These are phyloP conservation scores for Dunckerocampus dactyliophorus DNA, from an alignment of 2,113 vertebrate species.

Conservation along the genomic window DNA sequence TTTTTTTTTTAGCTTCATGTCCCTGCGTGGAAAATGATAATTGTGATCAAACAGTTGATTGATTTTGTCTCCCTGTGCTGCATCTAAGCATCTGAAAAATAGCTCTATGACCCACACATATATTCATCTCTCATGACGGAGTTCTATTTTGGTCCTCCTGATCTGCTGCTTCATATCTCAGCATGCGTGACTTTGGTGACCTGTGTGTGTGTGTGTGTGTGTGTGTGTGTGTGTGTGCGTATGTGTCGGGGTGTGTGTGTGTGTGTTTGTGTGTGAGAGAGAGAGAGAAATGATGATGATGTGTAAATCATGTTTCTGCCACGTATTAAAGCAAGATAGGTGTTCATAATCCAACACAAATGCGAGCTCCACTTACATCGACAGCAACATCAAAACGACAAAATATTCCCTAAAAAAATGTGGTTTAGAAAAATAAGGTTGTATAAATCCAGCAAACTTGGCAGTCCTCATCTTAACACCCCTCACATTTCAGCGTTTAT, in stretches of 20 bases:
- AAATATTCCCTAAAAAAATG: background rate
- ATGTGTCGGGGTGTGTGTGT: too few relatives aligned
- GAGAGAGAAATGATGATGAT: background rate
- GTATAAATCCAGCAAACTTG: too few relatives aligned
- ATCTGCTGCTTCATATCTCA: slow-evolving; percentile 45
- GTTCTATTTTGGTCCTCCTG: slow-evolving; percentile 60
- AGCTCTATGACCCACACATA: slow-evolving; percentile 47
- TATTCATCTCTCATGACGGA: slow-evolving; percentile 39
- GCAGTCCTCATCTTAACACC: background rate
- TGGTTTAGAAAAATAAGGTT: background rate
- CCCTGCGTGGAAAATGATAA: slow-evolving; percentile 31
- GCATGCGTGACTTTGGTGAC: slow-evolving; percentile 38
- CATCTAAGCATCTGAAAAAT: slow-evolving; percentile 24
- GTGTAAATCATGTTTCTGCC: background rate
- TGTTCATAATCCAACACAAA: too few relatives aligned
- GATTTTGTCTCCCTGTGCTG: slow-evolving; percentile 27
- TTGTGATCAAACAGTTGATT: slow-evolving; percentile 46
- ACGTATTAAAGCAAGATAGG: background rate
- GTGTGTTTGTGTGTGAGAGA: too few relatives aligned
- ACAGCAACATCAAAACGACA: background rate
- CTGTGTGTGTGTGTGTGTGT: too few relatives aligned
- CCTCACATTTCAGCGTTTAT: too few relatives aligned
- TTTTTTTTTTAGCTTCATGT: slow-evolving; percentile 21
- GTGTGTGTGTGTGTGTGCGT: too few relatives aligned
- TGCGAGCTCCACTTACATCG: background rate